Evolutionary conservation across 1,140 invertebrate species (phyloP), one percentile per base, ranked within the genome.

Genomic region (Rhopalosiphum padi): DNA sequence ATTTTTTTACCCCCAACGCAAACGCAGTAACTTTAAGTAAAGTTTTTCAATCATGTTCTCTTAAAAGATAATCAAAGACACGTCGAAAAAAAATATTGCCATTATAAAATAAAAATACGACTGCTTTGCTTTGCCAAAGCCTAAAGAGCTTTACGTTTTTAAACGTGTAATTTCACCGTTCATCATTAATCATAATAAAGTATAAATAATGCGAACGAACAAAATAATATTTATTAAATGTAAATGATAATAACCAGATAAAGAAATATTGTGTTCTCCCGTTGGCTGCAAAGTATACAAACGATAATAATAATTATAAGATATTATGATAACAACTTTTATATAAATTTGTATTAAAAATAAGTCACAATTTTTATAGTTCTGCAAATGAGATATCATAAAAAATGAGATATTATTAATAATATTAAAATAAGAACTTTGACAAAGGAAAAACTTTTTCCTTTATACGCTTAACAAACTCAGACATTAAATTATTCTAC

Each of bases 391-490:
- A 60, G 60, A 68, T 68, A 68, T 68, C 60, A 30, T 68, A 68
- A 30, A 30, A 68, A 68, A 68, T 68, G 11, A 30, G 60, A n/a
- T 68, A n/a, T 68, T 68, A 68, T 68, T 15, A 68, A 68, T 68
- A 68, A 68, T 68, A 68, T n/a, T 68, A 68, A 68, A 68, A n/a
- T 68, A 30, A n/a, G 60, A 60, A 68, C 60, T 68, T 68, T 68
- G 11, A 68, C 30, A 68, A 68, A 68, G 11, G 25, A 15, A 68
- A 68, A 68, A 68, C 30, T 68, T 68, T 68, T 68, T 68, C 30
- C 4, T 68, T 68, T 68, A n/a, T 68, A 68, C 60, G 30, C n/a
- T n/a, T 30, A 68, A n/a, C 60, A 68, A 68, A 68, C 60, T 68
- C 30, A 68, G 60, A 30, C 60, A 68, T 68, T 68, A 68, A 68